Evolutionary conservation across 1,140 invertebrate genomes (phyloP), one percentile per base, ranked within the genome.

Genomic region (Formica selysi): DNA sequence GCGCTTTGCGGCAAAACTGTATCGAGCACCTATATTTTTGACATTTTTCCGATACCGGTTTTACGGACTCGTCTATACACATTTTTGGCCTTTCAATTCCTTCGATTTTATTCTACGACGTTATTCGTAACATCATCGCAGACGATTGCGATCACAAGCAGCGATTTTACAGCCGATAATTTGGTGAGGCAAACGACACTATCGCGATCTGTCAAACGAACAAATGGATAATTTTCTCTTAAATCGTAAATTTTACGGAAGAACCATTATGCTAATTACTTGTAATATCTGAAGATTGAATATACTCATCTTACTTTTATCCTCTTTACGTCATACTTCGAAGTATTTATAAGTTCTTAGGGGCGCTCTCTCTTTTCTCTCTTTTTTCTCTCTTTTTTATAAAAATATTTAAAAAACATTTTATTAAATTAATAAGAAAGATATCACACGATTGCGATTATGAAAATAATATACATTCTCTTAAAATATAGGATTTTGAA

Each of bases 21-120:
- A 80, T 80, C 65, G 78, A 70, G 64, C 65, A 57, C 48, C n/a
- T 16, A 26, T 80, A 80, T 80, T 80, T 78, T 80, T 70, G 78
- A 80, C 64, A 48, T 67, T 70, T 80, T 80, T 80, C 78, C 78
- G 48, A 70, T 80, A 80, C 64, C 48, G 48, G 36, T 57, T 70
- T 70, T 51, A 65, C 36, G 64, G 70, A 68, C 76, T 36, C 16
- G 16, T 36, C 78, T 59, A 70, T 80, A 70, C 64, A 70, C 32
- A 36, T 70, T 80, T 65, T 70, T 48, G 65, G 64, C 36, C 78
- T 80, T 80, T 80, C 78, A 80, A 80, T 80, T 64, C 78, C 44
- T 80, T 57, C 78, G 78, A 80, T 80, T 70, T 16, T 80, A 57
- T 64, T 80, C 48, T 36, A 41, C 44, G 29, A n/a, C 36, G 64